Conservation (phyloP, 2,888 invertebrate species). For the Apamea crenata region DNA sequence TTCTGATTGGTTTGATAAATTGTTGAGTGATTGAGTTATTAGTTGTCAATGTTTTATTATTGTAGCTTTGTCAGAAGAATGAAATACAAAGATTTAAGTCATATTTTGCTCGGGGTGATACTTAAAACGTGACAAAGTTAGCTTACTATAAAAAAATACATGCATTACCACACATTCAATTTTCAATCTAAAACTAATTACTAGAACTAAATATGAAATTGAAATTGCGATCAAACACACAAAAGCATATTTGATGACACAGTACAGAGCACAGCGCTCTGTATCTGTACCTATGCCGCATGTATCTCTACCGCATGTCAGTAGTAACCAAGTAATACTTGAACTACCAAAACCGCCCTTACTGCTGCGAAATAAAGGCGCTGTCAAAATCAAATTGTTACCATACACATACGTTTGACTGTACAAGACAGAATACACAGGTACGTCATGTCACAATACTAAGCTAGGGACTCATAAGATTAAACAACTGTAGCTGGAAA, state of each 20-base stretch:
- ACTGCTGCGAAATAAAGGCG: slow-evolving; percentile 4
- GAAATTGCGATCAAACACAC: slow-evolving; percentile 53
- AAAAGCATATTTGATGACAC: slow-evolving; percentile 47
- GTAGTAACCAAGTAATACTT: neutral
- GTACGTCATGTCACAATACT: slow-evolving; percentile 15
- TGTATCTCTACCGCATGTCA: slow-evolving; percentile 9
- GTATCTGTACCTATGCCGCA: neutral
- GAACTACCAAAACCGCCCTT: slow-evolving; percentile 7
- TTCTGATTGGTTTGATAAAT: neutral
- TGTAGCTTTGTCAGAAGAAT: neutral
- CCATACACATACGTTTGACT: no score
- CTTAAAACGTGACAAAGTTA: no score
- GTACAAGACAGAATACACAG: neutral
- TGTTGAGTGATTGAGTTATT: neutral
- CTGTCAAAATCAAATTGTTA: neutral
- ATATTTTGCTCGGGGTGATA: no score
- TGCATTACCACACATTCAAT: neutral
- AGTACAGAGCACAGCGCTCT: neutral
- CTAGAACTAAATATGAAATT: slow-evolving; percentile 27
- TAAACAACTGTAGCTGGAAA: slow-evolving; percentile 16
- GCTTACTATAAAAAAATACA: neutral
- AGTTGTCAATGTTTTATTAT: neutral
- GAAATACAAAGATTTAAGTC: neutral
- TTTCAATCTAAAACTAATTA: slow-evolving; percentile 36
- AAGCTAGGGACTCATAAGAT: slow-evolving; percentile 35